phyloP scores from a whole-genome alignment of 2,797 vertebrate species.

The Acanthiza pusilla region DNA sequence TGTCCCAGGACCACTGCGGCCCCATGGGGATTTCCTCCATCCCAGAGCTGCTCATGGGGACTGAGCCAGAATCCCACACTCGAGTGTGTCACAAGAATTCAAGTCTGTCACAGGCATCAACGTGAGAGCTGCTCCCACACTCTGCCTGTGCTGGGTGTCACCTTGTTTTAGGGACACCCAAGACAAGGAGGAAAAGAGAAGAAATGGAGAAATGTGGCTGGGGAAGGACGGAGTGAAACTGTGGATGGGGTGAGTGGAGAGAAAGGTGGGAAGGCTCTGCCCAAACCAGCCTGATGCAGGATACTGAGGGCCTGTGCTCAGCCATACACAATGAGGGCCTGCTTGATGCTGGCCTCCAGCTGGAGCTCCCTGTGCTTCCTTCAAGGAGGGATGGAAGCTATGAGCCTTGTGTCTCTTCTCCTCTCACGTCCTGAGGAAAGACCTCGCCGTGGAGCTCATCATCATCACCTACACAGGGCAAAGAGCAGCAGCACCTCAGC shows the following conservation, averaged over 20 bases:
- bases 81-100: neutral
- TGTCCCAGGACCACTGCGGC: accelerated
- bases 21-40: accelerated
- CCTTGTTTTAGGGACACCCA: neutral
- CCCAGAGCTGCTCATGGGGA: neutral
- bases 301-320: neutral
- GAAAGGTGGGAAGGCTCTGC: neutral
- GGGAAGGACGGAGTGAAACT: neutral
- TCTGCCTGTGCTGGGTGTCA: neutral
- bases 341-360: neutral
- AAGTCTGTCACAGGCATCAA: accelerated
- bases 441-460: neutral
- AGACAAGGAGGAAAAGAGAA: neutral
- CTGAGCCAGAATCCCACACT: accelerated
- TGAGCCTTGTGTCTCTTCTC: neutral
- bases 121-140: neutral
- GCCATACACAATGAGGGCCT: accelerated
- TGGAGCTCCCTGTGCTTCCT: neutral
- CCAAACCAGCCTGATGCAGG: neutral
- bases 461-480: slow-evolving; percentile 27
- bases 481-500: neutral
- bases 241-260: neutral
- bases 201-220: neutral
- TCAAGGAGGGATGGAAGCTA: neutral
- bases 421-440: neutral